Conservation (phyloP, 2,113 vertebrate species). For the Mobula birostris region DNA sequence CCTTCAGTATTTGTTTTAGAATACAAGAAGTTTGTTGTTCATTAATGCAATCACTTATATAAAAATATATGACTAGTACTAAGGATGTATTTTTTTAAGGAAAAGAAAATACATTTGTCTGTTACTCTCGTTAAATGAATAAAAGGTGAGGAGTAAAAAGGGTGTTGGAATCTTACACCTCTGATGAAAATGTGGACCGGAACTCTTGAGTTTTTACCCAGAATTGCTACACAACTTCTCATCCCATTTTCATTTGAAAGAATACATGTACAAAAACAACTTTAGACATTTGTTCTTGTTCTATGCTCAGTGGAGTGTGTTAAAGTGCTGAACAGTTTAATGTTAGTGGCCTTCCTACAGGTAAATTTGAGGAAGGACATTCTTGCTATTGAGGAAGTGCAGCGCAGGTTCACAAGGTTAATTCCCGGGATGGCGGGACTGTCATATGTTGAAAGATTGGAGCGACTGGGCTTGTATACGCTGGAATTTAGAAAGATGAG, state of each 20-base stretch:
- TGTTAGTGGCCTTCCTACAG: not conserved
- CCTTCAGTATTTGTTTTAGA: not conserved
- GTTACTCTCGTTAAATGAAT: not conserved
- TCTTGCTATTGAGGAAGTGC: too few species aligned
- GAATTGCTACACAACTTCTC: not conserved
- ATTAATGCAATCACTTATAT: not conserved
- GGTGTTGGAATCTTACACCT: not conserved
- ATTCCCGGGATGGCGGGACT: too few species aligned
- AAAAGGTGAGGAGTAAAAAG: too few species aligned
- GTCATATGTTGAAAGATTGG: too few species aligned
- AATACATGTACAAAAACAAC: not conserved
- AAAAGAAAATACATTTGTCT: not conserved
- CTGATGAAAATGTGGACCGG: not conserved
- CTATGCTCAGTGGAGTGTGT: not conserved
- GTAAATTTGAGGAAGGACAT: too few species aligned
- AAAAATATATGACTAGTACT: not conserved
- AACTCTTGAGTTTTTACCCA: not conserved
- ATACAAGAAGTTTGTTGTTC: not conserved
- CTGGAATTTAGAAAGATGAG: too few species aligned
- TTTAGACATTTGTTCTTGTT: not conserved
- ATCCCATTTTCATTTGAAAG: not conserved
- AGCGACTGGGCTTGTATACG: too few species aligned
- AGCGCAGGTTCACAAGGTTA: too few species aligned
- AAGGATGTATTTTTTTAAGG: not conserved
- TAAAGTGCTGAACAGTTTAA: not conserved